Percentiles rank a stretch among this genome's conserved stretches.
phyloP scores from a whole-genome alignment of 2,113 vertebrate species.

The Heterochromis multidens region DNA sequence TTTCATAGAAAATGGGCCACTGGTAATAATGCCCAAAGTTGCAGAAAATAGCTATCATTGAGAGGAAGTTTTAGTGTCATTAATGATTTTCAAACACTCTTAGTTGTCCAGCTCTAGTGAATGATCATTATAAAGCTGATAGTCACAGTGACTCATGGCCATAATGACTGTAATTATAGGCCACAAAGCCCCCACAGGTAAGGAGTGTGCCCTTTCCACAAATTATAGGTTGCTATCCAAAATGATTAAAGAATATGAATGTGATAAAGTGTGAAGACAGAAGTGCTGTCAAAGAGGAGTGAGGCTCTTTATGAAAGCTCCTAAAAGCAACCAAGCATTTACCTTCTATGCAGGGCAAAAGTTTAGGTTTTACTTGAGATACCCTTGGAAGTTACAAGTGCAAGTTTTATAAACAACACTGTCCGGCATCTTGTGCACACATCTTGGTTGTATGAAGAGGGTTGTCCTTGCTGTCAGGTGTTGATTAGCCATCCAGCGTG shows the following conservation, averaged over 20 bases:
- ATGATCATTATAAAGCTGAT: conserved; percentile 39
- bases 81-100: conserved; percentile 25
- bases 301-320: background rate
- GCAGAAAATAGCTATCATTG: background rate
- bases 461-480: conserved; percentile 56
- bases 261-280: conserved; percentile 27
- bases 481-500: conserved; percentile 51
- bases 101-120: conserved; percentile 19
- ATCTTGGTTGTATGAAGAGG: conserved; percentile 19
- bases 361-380: conserved; percentile 31
- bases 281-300: background rate
- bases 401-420: conserved; percentile 29
- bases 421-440: background rate
- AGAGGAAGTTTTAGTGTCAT: conserved; percentile 29
- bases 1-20: conserved; percentile 2
- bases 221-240: conserved; percentile 52
- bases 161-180: conserved; percentile 59
- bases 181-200: conserved; percentile 31
- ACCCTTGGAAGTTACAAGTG: conserved; percentile 49
- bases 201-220: conserved; percentile 42
- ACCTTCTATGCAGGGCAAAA: background rate
- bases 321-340: conserved; percentile 8
- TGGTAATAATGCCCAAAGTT: conserved; percentile 1
- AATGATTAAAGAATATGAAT: conserved; percentile 47
- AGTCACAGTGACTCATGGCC: conserved; percentile 48